Conservation (phyloP, 2,113 vertebrate species). For the Grammomys surdaster region DNA sequence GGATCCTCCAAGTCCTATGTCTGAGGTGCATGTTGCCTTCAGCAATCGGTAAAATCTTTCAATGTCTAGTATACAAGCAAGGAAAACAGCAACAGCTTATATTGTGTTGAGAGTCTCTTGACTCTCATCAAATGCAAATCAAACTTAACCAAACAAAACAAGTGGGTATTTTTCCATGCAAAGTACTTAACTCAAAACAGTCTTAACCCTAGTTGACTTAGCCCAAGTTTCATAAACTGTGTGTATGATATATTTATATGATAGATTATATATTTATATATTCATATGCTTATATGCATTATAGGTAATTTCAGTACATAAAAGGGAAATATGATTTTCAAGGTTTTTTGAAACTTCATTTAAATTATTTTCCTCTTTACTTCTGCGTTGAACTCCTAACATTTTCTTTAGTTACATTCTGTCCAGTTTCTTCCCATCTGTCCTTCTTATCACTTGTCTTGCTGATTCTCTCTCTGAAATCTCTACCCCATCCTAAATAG, state of each 20-base stretch:
- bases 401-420: too few species aligned
- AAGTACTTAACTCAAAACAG: too few species aligned
- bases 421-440: too few species aligned
- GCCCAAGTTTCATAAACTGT: too few species aligned
- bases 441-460: not conserved
- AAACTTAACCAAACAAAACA: too few species aligned
- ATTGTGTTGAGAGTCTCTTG: not conserved
- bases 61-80: not conserved
- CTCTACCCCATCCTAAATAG: not conserved
- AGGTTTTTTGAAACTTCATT: too few species aligned
- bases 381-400: too few species aligned
- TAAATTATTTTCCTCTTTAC: too few species aligned
- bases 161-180: too few species aligned
- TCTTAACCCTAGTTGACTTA: too few species aligned
- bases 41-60: not conserved
- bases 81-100: not conserved
- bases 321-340: not conserved
- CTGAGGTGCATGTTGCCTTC: not conserved
- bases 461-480: not conserved
- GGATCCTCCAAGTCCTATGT: not conserved
- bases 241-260: too few species aligned
- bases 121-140: not conserved
- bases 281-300: not conserved
- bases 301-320: not conserved
- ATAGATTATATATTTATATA: not conserved